Conservation (phyloP, 2,888 invertebrate genomes). For the Leuctra nigra region DNA sequence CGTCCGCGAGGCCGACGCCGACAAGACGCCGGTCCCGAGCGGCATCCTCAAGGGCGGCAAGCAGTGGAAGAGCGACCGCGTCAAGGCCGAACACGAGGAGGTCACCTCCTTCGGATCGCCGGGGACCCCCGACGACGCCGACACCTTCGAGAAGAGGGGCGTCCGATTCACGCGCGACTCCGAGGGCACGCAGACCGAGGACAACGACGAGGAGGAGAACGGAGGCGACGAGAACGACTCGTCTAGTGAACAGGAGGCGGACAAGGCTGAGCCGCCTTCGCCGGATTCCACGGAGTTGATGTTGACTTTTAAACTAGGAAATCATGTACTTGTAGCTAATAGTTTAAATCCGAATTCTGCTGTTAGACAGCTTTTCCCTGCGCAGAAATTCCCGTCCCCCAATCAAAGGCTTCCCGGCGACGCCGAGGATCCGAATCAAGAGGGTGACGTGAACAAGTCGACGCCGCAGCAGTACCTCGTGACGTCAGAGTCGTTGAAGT, state of each 20-base stretch:
- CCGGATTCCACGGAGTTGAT: conserved; percentile 43
- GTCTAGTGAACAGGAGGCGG: conserved; percentile 38
- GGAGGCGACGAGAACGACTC: conserved; percentile 40
- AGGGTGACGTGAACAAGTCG: conserved; percentile 3
- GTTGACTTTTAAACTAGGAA: conserved; percentile 50
- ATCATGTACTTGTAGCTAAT: conserved; percentile 48
- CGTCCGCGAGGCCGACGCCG: conserved; percentile 45
- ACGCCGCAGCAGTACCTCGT: conserved; percentile 48
- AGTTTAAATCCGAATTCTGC: conserved; percentile 68
- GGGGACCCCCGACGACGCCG: conserved; percentile 43
- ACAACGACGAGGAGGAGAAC: conserved; percentile 30
- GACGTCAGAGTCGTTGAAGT: conserved; percentile 68
- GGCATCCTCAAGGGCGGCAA: conserved; percentile 74
- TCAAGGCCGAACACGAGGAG: conserved; percentile 43
- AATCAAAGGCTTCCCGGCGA: conserved; percentile 33
- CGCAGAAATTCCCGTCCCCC: conserved; percentile 32
- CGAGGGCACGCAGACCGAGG: conserved; percentile 27
- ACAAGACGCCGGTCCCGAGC: conserved; percentile 36
- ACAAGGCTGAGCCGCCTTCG: conserved; percentile 29
- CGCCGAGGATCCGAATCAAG: neutral
- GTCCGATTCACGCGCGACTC: conserved; percentile 56
- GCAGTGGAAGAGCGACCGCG: conserved; percentile 59
- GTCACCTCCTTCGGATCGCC: conserved; percentile 37
- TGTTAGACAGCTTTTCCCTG: conserved; percentile 73
- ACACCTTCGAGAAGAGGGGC: conserved; percentile 52